A percentile compares a stretch with the other conserved stretches of the same genome.
These are phyloP conservation scores for Bovichtus variegatus DNA, from an alignment of 2,797 vertebrate species.

Conservation along the genomic window DNA sequence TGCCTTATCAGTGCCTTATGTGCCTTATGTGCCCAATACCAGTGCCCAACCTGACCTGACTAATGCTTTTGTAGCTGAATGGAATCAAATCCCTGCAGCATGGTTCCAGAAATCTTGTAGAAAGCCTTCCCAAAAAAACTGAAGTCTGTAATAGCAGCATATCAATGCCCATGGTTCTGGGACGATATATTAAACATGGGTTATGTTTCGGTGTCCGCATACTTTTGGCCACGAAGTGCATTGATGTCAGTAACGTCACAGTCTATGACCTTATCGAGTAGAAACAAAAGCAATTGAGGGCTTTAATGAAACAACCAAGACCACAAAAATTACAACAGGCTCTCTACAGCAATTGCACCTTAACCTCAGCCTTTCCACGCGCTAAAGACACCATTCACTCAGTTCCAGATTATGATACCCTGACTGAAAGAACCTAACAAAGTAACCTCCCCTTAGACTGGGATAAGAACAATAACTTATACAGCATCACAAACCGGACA, in stretches of 20 bases:
- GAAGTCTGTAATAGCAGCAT: neutral
- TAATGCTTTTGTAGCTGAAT: neutral
- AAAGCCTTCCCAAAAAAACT: neutral
- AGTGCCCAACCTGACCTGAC: neutral
- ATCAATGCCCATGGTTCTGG: neutral
- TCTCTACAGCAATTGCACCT: conserved; percentile 5
- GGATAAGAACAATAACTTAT: conserved; percentile 46
- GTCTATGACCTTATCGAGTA: neutral
- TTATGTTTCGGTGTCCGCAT: neutral
- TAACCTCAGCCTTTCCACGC: conserved; percentile 55
- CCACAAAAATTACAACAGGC: neutral
- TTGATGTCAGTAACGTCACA: neutral
- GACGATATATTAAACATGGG: neutral
- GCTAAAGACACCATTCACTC: conserved; percentile 35
- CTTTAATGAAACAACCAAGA: neutral
- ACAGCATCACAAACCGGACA: conserved; percentile 1
- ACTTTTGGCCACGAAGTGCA: neutral
- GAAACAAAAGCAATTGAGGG: neutral
- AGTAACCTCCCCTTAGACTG: neutral
- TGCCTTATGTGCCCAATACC: too few relatives aligned
- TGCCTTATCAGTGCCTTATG: too few relatives aligned
- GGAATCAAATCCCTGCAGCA: neutral
- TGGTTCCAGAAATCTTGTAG: neutral
- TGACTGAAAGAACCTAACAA: conserved; percentile 50
- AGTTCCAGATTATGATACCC: conserved; percentile 38